A percentile compares a stretch with the other conserved stretches of the same genome.
phyloP scores from a whole-genome alignment of 2,113 vertebrate genomes.

The Pithys albifrons region DNA sequence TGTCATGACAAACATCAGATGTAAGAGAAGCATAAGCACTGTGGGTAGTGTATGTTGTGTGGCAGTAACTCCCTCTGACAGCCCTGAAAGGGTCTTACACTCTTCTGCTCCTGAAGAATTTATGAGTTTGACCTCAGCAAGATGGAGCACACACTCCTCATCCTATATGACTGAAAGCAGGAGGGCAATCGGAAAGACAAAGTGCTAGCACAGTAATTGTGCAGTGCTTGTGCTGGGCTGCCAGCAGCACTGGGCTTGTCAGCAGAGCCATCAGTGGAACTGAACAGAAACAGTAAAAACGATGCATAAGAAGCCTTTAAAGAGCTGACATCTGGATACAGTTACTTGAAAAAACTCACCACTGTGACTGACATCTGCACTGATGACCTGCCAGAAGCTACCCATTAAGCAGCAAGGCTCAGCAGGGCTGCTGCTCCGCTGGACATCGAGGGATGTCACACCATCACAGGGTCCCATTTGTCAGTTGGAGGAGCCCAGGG shows the following conservation, averaged over 20 bases:
- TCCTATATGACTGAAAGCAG: neutral
- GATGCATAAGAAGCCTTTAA: neutral
- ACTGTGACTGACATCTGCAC: neutral
- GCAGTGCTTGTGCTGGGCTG: neutral
- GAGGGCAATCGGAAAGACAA: neutral
- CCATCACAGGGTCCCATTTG: neutral
- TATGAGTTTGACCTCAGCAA: neutral
- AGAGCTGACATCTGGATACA: slow-evolving; percentile 22
- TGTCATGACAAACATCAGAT: neutral
- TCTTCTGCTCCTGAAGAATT: neutral
- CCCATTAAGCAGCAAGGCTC: neutral
- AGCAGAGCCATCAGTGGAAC: neutral
- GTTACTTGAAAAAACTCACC: neutral
- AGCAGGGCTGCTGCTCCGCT: accelerated
- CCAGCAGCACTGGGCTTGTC: neutral
- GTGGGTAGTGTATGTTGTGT: no score
- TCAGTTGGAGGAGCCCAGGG: neutral
- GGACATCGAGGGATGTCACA: neutral
- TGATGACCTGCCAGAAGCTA: neutral
- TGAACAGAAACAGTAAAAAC: neutral
- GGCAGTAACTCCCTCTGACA: neutral
- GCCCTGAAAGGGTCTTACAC: neutral
- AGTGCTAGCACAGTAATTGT: neutral
- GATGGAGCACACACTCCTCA: neutral
- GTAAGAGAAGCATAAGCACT: accelerated